phyloP scores from a whole-genome alignment of 2,113 vertebrate species.

The Oplegnathus fasciatus region DNA sequence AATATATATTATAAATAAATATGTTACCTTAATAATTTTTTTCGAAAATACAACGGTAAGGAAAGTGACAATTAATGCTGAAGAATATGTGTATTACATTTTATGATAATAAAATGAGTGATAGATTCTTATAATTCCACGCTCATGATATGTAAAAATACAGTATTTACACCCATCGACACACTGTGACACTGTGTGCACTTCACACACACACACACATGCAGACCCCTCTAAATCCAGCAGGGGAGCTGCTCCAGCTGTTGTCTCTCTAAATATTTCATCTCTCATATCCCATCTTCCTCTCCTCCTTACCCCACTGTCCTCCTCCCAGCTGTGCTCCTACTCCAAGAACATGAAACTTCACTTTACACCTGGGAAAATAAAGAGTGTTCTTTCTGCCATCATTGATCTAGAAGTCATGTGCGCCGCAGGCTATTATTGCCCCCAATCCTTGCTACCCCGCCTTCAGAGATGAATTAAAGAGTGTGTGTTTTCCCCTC shows the following conservation, averaged over 20 bases:
- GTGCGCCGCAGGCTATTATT: conserved; percentile 38
- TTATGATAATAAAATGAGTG: background rate
- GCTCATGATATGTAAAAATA: conserved; percentile 1
- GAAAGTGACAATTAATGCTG: conserved; percentile 4
- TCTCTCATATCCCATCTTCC: conserved; percentile 38
- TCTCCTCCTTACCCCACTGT: conserved; percentile 37
- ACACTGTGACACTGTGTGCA: background rate
- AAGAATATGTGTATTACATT: background rate
- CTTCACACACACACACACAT: background rate
- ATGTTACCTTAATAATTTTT: background rate
- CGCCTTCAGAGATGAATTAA: conserved; percentile 41
- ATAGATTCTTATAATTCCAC: background rate
- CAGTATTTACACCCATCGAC: background rate
- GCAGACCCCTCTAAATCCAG: conserved; percentile 42
- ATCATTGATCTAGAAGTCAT: conserved; percentile 45
- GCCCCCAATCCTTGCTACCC: conserved; percentile 3
- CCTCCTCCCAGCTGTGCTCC: conserved; percentile 39
- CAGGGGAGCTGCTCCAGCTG: conserved; percentile 63
- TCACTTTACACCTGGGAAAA: conserved; percentile 45
- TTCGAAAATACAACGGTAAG: background rate
- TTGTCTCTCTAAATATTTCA: conserved; percentile 69
- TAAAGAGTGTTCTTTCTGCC: conserved; percentile 4
- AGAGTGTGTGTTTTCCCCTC: conserved; percentile 45
- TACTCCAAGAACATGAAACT: conserved; percentile 61
- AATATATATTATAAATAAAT: no score